Conservation (phyloP, 2,113 vertebrate species). For the Henicopernis longicauda region DNA sequence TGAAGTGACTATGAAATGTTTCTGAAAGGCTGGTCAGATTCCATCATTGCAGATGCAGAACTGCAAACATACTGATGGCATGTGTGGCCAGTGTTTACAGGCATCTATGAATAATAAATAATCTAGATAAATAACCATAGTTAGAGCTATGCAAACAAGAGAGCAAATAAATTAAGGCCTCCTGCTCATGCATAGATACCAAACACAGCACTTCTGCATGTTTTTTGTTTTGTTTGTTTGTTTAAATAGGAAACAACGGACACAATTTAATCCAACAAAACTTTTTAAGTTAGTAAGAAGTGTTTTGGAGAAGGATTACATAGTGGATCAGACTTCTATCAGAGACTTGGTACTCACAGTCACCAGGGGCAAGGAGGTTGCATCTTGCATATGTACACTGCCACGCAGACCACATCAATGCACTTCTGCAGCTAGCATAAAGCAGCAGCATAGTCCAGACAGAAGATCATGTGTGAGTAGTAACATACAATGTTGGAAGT, state of each 20-base stretch:
- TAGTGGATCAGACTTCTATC: background rate
- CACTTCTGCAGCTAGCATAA: background rate
- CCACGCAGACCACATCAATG: background rate
- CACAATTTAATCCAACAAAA: background rate
- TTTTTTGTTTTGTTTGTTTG: background rate
- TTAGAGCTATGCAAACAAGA: background rate
- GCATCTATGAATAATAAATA: conserved; percentile 2
- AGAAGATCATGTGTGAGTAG: background rate
- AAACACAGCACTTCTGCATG: background rate
- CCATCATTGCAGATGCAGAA: background rate
- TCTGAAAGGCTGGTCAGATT: background rate
- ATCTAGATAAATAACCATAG: background rate
- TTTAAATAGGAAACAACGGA: background rate
- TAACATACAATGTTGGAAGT: background rate
- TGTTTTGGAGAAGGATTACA: background rate
- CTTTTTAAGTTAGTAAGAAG: background rate
- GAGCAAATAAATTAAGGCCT: background rate
- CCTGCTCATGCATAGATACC: background rate
- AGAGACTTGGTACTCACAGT: background rate
- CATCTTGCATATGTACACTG: background rate
- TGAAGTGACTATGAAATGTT: background rate
- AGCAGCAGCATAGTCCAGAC: background rate
- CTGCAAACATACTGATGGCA: background rate
- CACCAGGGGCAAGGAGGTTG: background rate
- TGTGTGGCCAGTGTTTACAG: background rate